Conservation (phyloP, 2,797 vertebrate genomes). For the Pangasius macronema region DNA sequence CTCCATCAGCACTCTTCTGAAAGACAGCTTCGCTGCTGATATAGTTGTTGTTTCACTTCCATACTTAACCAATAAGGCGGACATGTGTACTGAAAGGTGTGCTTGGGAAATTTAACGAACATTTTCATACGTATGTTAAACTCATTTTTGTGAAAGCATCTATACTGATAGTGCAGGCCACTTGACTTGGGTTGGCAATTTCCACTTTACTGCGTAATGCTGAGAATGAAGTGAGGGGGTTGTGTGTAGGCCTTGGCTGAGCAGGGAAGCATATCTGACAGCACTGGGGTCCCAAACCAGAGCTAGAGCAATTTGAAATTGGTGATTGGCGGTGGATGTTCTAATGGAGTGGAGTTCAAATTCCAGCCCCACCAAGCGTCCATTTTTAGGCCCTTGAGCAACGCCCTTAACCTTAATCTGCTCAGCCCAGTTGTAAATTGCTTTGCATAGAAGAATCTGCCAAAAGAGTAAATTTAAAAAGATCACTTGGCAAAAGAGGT, state of each 20-base stretch:
- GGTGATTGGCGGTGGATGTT: neutral
- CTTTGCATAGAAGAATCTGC: neutral
- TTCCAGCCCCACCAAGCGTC: neutral
- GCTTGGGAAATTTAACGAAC: neutral
- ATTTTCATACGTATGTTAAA: neutral
- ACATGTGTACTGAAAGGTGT: neutral
- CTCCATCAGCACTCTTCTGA: constrained; percentile 50
- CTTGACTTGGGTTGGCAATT: neutral
- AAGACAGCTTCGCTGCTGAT: constrained; percentile 10
- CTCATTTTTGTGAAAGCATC: neutral
- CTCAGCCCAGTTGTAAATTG: neutral
- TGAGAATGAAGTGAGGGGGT: neutral
- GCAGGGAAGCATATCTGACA: neutral
- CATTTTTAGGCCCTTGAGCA: neutral
- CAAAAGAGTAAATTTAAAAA: neutral
- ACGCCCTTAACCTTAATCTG: neutral
- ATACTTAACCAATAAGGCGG: neutral
- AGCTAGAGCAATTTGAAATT: neutral
- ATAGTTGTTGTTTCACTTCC: neutral
- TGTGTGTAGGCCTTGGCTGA: neutral
- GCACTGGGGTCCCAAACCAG: neutral
- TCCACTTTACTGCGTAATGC: neutral
- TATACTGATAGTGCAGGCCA: neutral
- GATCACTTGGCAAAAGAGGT: neutral
- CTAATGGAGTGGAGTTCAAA: neutral